A percentile compares a stretch with the other conserved stretches of the same genome.
These are phyloP conservation scores for Anas bahamensis DNA, from an alignment of 2,797 vertebrate species.

Conservation along the genomic window DNA sequence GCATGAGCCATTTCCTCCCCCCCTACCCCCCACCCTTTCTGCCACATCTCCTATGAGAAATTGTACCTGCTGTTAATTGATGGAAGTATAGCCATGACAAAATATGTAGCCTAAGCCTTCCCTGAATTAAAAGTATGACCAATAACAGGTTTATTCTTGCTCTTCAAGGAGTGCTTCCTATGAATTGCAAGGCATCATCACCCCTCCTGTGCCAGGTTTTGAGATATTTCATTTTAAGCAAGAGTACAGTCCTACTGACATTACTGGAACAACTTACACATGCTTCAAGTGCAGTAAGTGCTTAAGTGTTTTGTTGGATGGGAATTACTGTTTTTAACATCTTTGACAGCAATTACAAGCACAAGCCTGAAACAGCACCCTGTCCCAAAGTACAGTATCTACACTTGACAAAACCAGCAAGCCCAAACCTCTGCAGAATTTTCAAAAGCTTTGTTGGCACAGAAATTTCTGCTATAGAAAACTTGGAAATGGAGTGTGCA, in stretches of 20 bases:
- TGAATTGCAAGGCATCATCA: not conserved
- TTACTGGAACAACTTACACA: not conserved
- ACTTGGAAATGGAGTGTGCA: not conserved
- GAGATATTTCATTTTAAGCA: not conserved
- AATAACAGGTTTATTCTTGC: not conserved
- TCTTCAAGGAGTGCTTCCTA: not conserved
- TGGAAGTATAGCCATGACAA: not conserved
- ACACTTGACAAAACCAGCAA: not conserved
- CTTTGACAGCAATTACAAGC: conserved; percentile 31
- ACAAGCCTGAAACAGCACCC: not conserved
- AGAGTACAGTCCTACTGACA: not conserved
- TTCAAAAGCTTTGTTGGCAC: conserved; percentile 36
- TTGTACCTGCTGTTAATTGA: not conserved
- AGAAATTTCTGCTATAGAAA: not conserved
- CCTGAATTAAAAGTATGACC: not conserved
- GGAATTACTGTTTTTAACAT: conserved; percentile 26
- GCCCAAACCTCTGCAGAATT: not conserved
- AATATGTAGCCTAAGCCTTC: not conserved
- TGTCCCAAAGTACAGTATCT: not conserved
- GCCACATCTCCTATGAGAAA: not conserved
- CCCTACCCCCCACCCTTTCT: not conserved
- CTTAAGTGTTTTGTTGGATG: conserved; percentile 44
- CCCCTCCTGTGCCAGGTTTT: not conserved
- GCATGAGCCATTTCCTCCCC: accelerated
- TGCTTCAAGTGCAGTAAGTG: not conserved